A percentile compares a stretch with the other conserved stretches of the same genome.
phyloP scores from a whole-genome alignment of 2,113 vertebrate genomes.

The Xiphophorus maculatus region DNA sequence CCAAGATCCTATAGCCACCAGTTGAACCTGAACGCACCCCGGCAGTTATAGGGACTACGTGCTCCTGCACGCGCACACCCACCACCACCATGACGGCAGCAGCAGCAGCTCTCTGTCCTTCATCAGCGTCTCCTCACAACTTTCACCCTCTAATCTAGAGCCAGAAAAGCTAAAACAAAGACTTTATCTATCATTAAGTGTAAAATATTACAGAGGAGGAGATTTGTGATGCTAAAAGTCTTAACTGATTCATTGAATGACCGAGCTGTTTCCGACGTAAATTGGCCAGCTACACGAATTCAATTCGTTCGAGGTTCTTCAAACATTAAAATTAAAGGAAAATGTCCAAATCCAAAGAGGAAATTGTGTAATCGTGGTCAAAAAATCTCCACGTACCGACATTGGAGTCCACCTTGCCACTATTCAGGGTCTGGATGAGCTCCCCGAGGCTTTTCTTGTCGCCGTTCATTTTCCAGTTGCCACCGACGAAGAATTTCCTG shows the following conservation, averaged over 20 bases:
- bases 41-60: slow-evolving; percentile 59
- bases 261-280: background rate
- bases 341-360: rapidly evolving
- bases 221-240: background rate
- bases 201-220: background rate
- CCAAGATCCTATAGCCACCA: background rate
- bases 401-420: slow-evolving; percentile 85
- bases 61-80: slow-evolving; percentile 62
- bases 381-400: slow-evolving; percentile 81
- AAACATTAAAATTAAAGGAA: background rate
- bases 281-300: background rate
- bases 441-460: slow-evolving; percentile 91
- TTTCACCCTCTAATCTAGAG: background rate
- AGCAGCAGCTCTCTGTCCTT: slow-evolving; percentile 3
- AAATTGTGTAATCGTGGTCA: background rate
- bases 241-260: slow-evolving; percentile 19
- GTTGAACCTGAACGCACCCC: slow-evolving; percentile 51
- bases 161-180: background rate
- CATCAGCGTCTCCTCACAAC: background rate
- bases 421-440: slow-evolving; percentile 88
- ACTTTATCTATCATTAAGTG: background rate
- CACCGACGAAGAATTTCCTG: slow-evolving; percentile 97
- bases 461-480: slow-evolving; percentile 99
- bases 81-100: slow-evolving; percentile 35
- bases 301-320: rapidly evolving